Evolutionary conservation across 2,797 vertebrate genomes (phyloP).

Genomic region (Hydrocynus forskahlii): DNA sequence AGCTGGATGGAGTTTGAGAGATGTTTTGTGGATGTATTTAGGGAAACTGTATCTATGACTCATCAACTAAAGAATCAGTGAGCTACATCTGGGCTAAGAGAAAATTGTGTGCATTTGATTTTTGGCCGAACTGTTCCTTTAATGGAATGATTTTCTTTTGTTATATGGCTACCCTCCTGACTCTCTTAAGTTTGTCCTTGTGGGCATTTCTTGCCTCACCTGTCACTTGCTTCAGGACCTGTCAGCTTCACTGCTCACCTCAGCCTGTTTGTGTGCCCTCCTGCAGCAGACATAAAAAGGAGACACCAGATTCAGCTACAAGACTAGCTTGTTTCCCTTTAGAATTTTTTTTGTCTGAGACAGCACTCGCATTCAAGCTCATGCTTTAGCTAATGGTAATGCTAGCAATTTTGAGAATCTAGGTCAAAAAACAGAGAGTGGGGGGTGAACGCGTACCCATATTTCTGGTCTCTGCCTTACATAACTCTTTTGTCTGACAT

Average conservation of each 20-base stretch:
- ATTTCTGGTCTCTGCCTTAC: conserved; percentile 30
- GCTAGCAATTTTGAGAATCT: conserved; percentile 38
- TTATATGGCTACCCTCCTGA: not conserved
- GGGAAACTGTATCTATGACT: too few species aligned
- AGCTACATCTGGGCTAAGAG: too few species aligned
- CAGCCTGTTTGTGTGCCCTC: conserved; percentile 30
- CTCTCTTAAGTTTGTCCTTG: conserved; percentile 20
- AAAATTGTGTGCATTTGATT: too few species aligned
- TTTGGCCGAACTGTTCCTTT: not conserved
- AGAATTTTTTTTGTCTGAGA: conserved; percentile 17
- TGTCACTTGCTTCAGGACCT: conserved; percentile 43
- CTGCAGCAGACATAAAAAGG: conserved; percentile 16
- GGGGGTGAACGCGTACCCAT: conserved; percentile 7
- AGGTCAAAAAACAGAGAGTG: conserved; percentile 41
- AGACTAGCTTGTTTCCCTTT: not conserved
- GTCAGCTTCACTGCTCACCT: conserved; percentile 50
- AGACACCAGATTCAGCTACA: conserved; percentile 26
- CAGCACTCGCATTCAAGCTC: conserved; percentile 21
- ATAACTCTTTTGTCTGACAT: conserved; percentile 41
- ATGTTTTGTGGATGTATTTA: too few species aligned
- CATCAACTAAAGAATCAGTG: too few species aligned
- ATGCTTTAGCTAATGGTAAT: conserved; percentile 29
- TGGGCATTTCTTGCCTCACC: conserved; percentile 36
- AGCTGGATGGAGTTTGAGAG: too few species aligned
- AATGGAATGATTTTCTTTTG: not conserved